phyloP scores from a whole-genome alignment of 2,888 invertebrate genomes.

The Heteromurus nitidus region DNA sequence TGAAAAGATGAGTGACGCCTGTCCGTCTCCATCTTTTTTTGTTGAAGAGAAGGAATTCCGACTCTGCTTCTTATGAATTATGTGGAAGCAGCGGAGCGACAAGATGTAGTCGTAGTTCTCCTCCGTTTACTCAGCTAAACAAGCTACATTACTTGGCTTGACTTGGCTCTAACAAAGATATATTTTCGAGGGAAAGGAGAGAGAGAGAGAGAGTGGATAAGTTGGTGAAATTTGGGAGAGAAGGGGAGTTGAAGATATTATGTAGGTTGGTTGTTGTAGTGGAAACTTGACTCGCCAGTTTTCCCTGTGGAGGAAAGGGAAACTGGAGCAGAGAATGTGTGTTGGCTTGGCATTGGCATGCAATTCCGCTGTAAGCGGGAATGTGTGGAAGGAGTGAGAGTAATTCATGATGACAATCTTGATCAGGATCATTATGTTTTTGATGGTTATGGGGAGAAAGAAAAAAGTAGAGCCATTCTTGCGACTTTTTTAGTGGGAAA shows the following conservation, averaged over 20 bases:
- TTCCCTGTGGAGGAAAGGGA: neutral
- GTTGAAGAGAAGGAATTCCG: too few species aligned
- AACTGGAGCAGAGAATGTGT: neutral
- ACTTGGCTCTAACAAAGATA: too few species aligned
- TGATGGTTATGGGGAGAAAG: slow-evolving; percentile 19
- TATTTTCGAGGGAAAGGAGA: too few species aligned
- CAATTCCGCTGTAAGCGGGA: too few species aligned
- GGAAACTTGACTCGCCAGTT: neutral
- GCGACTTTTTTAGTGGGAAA: neutral
- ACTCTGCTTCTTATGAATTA: too few species aligned
- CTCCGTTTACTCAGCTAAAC: too few species aligned
- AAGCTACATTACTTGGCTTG: too few species aligned
- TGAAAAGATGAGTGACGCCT: slow-evolving; percentile 15
- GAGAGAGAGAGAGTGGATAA: neutral
- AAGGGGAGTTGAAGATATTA: too few species aligned
- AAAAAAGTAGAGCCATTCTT: neutral
- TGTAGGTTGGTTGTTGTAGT: too few species aligned
- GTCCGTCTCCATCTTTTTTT: slow-evolving; percentile 11
- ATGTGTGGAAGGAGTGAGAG: neutral
- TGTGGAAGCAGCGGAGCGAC: too few species aligned
- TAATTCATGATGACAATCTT: slow-evolving; percentile 11
- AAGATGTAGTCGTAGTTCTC: too few species aligned
- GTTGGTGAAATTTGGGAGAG: neutral
- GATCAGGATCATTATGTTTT: slow-evolving; percentile 11
- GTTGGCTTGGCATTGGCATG: too few species aligned